phyloP scores from a whole-genome alignment of 2,113 vertebrate genomes.

The Cephalopterus ornatus region DNA sequence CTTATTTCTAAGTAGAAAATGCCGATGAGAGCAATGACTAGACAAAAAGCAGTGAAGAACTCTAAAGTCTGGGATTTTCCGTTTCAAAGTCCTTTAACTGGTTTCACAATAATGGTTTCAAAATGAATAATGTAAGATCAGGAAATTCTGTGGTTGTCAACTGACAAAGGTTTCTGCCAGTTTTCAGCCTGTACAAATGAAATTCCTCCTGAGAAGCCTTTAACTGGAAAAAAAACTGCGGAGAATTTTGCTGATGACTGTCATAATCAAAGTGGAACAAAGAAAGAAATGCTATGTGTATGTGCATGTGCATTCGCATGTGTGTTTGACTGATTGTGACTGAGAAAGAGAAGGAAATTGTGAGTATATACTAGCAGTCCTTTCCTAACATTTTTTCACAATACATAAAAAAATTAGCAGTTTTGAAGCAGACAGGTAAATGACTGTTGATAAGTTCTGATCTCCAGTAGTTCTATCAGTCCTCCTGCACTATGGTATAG shows the following conservation, averaged over 20 bases:
- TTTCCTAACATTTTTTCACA: neutral
- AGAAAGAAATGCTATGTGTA: neutral
- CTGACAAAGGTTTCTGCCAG: neutral
- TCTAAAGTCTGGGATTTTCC: neutral
- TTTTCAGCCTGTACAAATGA: neutral
- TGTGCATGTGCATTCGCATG: no score
- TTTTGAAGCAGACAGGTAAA: neutral
- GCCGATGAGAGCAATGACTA: neutral
- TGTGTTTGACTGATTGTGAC: neutral
- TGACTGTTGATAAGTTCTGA: neutral
- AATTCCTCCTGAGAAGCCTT: neutral
- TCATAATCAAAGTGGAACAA: neutral
- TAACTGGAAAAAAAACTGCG: neutral
- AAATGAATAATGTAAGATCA: neutral
- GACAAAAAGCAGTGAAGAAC: conserved; percentile 4
- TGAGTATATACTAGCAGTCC: neutral
- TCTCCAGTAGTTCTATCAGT: neutral
- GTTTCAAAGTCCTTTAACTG: conserved; percentile 17
- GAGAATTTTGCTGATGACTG: neutral
- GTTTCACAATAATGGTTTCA: neutral
- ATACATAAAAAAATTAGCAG: neutral
- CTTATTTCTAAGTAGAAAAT: conserved; percentile 44
- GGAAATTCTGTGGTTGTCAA: neutral
- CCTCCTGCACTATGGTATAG: neutral
- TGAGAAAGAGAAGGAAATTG: neutral